These are phyloP conservation scores for Avahi laniger DNA, from an alignment of 2,797 vertebrate genomes.

Conservation along the genomic window DNA sequence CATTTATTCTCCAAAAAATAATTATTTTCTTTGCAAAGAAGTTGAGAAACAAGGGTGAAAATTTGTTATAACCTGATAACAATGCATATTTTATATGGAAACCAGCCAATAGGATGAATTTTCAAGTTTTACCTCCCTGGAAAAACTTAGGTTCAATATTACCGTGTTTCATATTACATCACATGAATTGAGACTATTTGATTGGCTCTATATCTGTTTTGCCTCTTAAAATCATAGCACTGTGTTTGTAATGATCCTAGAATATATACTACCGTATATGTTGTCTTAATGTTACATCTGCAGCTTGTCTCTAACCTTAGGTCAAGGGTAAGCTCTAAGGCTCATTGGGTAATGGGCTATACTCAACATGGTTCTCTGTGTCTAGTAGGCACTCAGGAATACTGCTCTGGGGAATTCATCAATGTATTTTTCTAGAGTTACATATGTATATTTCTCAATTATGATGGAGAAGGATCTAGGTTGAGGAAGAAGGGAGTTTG, in stretches of 20 bases:
- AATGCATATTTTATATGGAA: background rate
- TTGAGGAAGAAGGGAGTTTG: background rate
- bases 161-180: background rate
- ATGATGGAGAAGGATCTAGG: background rate
- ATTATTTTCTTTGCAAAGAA: background rate
- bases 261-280: background rate
- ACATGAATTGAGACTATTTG: background rate
- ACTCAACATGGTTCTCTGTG: background rate
- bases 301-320: background rate
- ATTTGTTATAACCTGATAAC: background rate
- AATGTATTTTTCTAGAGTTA: background rate
- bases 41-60: background rate
- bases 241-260: background rate
- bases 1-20: conserved; percentile 6
- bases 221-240: background rate
- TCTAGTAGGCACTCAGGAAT: background rate
- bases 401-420: background rate
- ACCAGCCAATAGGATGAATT: background rate
- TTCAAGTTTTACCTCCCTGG: background rate
- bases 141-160: background rate
- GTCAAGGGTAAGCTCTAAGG: background rate
- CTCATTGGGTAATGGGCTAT: background rate
- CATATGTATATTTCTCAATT: background rate
- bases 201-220: background rate
- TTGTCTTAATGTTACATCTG: background rate